Evolutionary conservation across 2,888 invertebrate species (phyloP).

Genomic region (Cylindroiulus punctatus): DNA sequence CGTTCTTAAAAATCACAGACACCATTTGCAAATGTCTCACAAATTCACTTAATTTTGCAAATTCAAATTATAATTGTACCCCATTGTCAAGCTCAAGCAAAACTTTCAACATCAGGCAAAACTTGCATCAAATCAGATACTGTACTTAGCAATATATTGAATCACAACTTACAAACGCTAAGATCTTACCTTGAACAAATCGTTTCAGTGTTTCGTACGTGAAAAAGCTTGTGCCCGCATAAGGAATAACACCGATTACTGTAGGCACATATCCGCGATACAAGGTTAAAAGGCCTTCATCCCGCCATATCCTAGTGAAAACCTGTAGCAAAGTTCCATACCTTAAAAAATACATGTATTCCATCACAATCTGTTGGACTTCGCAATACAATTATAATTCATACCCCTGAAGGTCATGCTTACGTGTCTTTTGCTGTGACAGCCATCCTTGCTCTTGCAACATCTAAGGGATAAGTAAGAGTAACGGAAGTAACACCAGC

Average conservation of each 20-base stretch:
- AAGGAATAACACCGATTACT: slow-evolving; percentile 91
- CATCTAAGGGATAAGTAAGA: slow-evolving; percentile 94
- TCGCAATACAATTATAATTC: background rate
- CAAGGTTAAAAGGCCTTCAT: slow-evolving; percentile 81
- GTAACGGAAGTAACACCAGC: slow-evolving; percentile 96
- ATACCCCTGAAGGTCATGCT: slow-evolving; percentile 66
- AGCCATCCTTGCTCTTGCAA: slow-evolving; percentile 97
- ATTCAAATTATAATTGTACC: too few species aligned
- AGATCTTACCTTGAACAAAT: slow-evolving; percentile 74
- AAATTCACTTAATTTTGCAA: too few species aligned
- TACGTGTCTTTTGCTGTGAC: slow-evolving; percentile 86
- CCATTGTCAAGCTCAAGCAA: too few species aligned
- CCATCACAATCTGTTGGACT: background rate
- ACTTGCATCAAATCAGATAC: too few species aligned
- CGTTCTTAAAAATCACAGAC: slow-evolving; percentile 60
- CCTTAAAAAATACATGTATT: slow-evolving; percentile 64
- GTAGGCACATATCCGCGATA: slow-evolving; percentile 91
- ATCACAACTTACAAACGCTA: too few species aligned
- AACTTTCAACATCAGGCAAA: too few species aligned
- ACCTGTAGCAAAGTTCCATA: slow-evolving; percentile 66
- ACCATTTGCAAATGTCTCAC: too few species aligned
- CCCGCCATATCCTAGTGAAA: slow-evolving; percentile 74
- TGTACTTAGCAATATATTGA: too few species aligned
- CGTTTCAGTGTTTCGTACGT: slow-evolving; percentile 95
- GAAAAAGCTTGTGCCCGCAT: slow-evolving; percentile 96